These are phyloP conservation scores for Macrophya alboannulata DNA, from an alignment of 2,888 invertebrate species.

Conservation along the genomic window DNA sequence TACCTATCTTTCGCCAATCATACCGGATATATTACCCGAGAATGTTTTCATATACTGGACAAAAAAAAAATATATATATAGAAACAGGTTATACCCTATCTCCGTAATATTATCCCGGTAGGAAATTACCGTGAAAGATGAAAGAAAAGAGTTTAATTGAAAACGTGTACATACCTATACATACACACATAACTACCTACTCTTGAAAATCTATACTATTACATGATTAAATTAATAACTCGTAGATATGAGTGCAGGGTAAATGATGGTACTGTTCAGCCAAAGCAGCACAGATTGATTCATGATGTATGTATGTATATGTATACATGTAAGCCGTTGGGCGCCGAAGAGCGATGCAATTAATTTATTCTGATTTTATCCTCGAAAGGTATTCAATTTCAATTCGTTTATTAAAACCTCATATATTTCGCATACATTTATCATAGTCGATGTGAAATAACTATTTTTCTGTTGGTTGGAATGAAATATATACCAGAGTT, in stretches of 20 bases:
- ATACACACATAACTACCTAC: neutral
- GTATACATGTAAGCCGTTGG: too few species aligned
- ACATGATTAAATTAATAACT: neutral
- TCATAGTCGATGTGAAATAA: neutral
- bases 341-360: neutral
- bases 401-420: neutral
- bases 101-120: neutral
- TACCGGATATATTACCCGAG: neutral
- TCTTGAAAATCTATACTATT: neutral
- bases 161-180: neutral
- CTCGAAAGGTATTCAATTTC: neutral
- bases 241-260: neutral
- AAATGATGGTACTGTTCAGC: neutral
- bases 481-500: neutral
- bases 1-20: neutral
- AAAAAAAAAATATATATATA: neutral
- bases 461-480: neutral
- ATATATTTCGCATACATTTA: neutral
- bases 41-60: neutral
- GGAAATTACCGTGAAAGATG: conserved; percentile 3
- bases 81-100: neutral
- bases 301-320: neutral
- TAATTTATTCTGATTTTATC: neutral
- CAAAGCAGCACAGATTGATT: neutral
- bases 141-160: conserved; percentile 19